Conservation (phyloP, 2,113 vertebrate genomes). For the Myodes glareolus region DNA sequence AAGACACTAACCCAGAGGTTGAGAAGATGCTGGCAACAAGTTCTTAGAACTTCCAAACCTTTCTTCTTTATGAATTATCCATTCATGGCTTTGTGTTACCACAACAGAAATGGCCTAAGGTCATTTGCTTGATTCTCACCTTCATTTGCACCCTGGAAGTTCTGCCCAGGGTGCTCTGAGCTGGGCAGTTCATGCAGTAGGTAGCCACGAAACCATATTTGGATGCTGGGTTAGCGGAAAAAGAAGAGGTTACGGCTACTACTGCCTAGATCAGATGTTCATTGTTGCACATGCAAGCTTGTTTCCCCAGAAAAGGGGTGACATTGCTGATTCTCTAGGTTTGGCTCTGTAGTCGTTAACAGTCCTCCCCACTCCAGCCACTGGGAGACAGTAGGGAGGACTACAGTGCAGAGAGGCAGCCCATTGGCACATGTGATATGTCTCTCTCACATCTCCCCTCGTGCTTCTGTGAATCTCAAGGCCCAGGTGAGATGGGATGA, state of each 20-base stretch:
- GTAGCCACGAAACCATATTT: neutral
- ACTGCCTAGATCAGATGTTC: neutral
- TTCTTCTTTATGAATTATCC: neutral
- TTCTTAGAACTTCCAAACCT: neutral
- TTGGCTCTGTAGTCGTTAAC: no score
- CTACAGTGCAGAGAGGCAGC: accelerated
- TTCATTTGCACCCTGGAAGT: neutral
- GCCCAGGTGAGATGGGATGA: neutral
- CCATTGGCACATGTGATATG: no score
- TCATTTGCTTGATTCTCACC: neutral
- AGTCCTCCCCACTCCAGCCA: accelerated
- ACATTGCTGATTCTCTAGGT: neutral
- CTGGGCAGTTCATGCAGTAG: accelerated
- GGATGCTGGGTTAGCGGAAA: neutral
- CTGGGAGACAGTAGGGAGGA: neutral
- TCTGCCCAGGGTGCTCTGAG: neutral
- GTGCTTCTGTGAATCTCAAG: neutral
- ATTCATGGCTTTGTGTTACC: neutral
- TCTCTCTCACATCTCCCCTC: neutral
- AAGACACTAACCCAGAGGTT: neutral
- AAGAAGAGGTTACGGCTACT: neutral
- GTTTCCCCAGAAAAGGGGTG: neutral
- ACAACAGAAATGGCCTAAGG: neutral
- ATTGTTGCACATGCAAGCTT: neutral
- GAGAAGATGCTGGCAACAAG: neutral